phyloP scores from a whole-genome alignment of 2,797 vertebrate species.

The Lutjanus campechanus region DNA sequence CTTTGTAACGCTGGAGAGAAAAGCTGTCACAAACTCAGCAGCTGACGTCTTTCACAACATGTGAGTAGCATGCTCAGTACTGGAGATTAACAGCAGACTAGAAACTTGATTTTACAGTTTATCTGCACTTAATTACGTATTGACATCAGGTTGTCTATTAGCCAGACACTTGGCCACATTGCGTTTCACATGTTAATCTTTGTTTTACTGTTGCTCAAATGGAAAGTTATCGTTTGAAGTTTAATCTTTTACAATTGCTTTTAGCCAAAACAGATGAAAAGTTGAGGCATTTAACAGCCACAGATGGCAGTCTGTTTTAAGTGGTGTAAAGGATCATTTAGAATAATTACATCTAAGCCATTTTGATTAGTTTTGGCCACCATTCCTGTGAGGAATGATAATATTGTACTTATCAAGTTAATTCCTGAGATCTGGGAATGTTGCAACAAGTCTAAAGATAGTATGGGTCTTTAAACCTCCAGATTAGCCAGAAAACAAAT shows the following conservation, averaged over 20 bases:
- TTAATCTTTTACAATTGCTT: slow-evolving; percentile 45
- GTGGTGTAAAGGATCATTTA: neutral
- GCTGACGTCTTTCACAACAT: slow-evolving; percentile 52
- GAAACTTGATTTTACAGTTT: slow-evolving; percentile 15
- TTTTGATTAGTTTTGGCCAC: neutral
- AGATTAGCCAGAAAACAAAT: neutral
- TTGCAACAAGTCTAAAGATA: neutral
- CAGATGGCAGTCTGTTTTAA: neutral
- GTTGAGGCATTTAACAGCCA: neutral
- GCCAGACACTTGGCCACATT: slow-evolving; percentile 27
- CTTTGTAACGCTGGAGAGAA: slow-evolving; percentile 22
- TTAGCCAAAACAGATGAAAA: neutral
- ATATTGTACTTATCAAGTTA: neutral
- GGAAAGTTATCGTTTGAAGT: slow-evolving; percentile 4
- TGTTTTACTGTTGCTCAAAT: slow-evolving; percentile 10
- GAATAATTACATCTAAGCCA: neutral
- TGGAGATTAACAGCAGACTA: neutral
- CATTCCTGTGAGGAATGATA: neutral
- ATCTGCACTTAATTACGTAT: slow-evolving; percentile 28
- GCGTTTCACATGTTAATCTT: slow-evolving; percentile 31
- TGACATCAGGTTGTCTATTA: slow-evolving; percentile 52
- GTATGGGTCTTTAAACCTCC: neutral
- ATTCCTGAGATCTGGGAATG: neutral
- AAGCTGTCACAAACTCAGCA: slow-evolving; percentile 40
- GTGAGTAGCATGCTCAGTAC: slow-evolving; percentile 64